Percentiles rank a stretch among this genome's conserved stretches.
phyloP scores from a whole-genome alignment of 92 coral and sea anemone species.

The Bergia puertoricense region DNA sequence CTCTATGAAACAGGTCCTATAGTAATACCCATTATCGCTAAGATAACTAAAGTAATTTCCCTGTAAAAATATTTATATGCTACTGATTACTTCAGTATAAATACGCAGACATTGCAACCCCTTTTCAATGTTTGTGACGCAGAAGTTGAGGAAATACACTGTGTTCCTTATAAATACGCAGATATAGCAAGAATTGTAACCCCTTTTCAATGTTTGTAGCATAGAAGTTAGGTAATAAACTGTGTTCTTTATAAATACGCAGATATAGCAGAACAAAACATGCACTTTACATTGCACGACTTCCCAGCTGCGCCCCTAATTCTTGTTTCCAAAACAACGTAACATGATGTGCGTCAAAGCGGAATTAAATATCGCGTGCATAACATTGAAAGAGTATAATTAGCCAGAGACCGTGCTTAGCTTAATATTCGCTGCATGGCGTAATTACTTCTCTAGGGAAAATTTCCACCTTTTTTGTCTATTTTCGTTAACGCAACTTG shows the following conservation, averaged over 20 bases:
- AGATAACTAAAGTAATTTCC: neutral
- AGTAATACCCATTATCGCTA: neutral
- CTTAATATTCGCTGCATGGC: neutral
- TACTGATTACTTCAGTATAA: too few species aligned
- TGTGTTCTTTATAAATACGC: neutral
- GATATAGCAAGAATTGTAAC: neutral
- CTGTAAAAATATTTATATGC: neutral
- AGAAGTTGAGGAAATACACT: too few species aligned
- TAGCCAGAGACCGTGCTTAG: neutral
- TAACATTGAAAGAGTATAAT: neutral
- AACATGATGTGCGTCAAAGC: neutral
- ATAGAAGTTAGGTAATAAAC: too few species aligned
- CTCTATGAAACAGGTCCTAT: neutral
- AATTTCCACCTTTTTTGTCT: neutral
- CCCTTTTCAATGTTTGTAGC: neutral
- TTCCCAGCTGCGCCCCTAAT: neutral
- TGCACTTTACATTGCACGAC: neutral
- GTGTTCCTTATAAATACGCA: neutral
- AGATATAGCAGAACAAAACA: neutral
- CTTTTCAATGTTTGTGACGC: neutral
- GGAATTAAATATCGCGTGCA: slow-evolving; percentile 1
- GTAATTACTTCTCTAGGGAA: neutral
- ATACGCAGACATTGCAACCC: neutral
- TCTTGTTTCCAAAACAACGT: slow-evolving; percentile 9
- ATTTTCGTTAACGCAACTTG: neutral